These are phyloP conservation scores for Drosophila prostipennis DNA, from an alignment of 2,888 invertebrate genomes.

Conservation along the genomic window DNA sequence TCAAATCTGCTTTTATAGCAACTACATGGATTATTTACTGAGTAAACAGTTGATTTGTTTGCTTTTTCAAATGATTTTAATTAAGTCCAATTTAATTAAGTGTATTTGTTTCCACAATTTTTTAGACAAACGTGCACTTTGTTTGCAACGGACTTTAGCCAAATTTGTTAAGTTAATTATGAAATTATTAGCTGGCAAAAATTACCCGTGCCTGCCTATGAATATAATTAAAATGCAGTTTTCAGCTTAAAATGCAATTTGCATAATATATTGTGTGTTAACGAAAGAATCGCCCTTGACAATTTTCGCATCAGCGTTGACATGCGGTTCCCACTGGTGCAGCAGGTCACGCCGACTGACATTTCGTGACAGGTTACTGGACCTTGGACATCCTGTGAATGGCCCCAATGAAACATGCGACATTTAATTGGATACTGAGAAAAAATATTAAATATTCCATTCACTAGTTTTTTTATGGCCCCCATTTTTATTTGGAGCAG, in stretches of 20 bases:
- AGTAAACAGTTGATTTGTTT: not conserved
- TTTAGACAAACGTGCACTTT: not conserved
- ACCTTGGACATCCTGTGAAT: slow-evolving; percentile 11
- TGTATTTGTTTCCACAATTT: not conserved
- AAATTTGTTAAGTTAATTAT: slow-evolving; percentile 29
- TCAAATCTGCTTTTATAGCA: not conserved
- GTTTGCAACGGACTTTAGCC: slow-evolving; percentile 10
- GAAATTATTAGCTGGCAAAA: slow-evolving; percentile 27
- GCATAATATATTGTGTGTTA: slow-evolving; percentile 23
- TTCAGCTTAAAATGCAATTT: slow-evolving; percentile 40
- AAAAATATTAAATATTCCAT: not conserved
- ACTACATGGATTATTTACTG: not conserved
- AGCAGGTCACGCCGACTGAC: slow-evolving; percentile 32
- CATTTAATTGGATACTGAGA: slow-evolving; percentile 15
- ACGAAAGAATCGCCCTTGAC: slow-evolving; percentile 26
- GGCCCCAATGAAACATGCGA: slow-evolving; percentile 8
- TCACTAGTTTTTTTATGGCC: not conserved
- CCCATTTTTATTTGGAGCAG: not conserved
- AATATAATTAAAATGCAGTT: slow-evolving; percentile 31
- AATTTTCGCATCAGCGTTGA: slow-evolving; percentile 34
- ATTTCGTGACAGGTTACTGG: slow-evolving; percentile 29
- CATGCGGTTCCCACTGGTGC: slow-evolving; percentile 27
- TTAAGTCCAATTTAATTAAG: slow-evolving; percentile 1
- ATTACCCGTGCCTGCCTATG: slow-evolving; percentile 18
- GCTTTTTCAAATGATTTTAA: not conserved